Percentiles rank a stretch among this genome's conserved stretches.
phyloP scores from a whole-genome alignment of 2,797 vertebrate species.

The Sebastes matsubarae region DNA sequence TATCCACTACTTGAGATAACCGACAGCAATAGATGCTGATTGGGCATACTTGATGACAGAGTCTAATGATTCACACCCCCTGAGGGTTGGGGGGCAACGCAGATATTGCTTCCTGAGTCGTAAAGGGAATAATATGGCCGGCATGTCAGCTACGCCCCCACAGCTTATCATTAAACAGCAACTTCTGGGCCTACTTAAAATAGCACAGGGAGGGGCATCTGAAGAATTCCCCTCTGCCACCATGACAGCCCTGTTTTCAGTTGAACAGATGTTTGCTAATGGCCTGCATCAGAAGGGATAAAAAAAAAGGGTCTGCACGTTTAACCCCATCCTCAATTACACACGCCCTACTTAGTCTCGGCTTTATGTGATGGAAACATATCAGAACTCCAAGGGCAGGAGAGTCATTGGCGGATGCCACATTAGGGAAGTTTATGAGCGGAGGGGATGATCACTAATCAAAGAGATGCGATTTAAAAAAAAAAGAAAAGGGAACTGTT shows the following conservation, averaged over 20 bases:
- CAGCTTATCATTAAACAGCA: constrained; percentile 73
- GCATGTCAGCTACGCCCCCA: constrained; percentile 70
- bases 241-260: constrained; percentile 24
- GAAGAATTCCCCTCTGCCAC: constrained; percentile 65
- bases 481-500: constrained; percentile 9
- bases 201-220: constrained; percentile 67
- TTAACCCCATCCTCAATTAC: constrained; percentile 56
- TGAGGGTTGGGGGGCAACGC: constrained; percentile 27
- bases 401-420: not conserved
- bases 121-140: constrained; percentile 68
- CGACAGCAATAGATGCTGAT: constrained; percentile 47
- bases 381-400: constrained; percentile 32
- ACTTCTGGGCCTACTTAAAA: constrained; percentile 74
- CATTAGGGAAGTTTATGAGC: not conserved
- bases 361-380: constrained; percentile 28
- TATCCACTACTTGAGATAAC: constrained; percentile 57
- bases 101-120: constrained; percentile 66
- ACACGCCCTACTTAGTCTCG: constrained; percentile 10
- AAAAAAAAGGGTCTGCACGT: constrained; percentile 37
- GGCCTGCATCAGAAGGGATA: constrained; percentile 48
- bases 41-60: constrained; percentile 60
- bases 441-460: constrained; percentile 21
- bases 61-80: constrained; percentile 55
- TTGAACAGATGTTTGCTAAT: constrained; percentile 73
- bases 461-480: constrained; percentile 15